Base-by-base conservation (phyloP, 1,140 invertebrate genomes). In the Glomeris maerens region DNA sequence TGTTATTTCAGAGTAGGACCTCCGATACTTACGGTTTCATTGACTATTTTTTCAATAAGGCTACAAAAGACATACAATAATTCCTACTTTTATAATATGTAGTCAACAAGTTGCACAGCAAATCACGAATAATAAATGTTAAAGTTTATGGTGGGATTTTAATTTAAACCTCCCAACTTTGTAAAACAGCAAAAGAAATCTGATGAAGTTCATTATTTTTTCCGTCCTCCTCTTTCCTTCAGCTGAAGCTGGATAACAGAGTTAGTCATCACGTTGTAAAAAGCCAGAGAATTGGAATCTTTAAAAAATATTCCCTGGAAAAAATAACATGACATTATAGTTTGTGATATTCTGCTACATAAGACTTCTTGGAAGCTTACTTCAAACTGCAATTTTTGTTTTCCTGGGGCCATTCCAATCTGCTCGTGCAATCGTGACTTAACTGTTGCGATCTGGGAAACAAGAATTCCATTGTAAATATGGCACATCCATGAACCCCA, bases 191-290 rank as follows among this genome's bases (percentile, higher is more conserved):
- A 44, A 21, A 10, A 44, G 23, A 44, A 7, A 21, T 10, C 7
- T 10, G 23, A 44, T 7, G 20, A 27, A 49, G 3, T 10, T 49
- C n/a, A n/a, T 78, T 86, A 98, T 62, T 98, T 98, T 70, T 98
- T 98, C 31, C 93, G 74, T 27, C 95, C 95, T 67, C 95, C 95
- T 71, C 95, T 77, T 70, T 98, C 95, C 68, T 98, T 98, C 3
- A 97, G 72, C 67, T 93, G 81, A 29, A 98, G 73, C 59, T 87
- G 81, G 36, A 98, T 78, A n/a, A 80, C 70, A 13, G 80, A 81
- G 39, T 83, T 84, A 7, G 82, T 80, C 0, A 78, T 72, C 23
- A 98, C 77, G 68, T 98, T 98, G 70, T 98, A 98, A 72, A 83
- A 98, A 0, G 89, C 95, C 63, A 98, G 72, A 1, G 82, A 80